Conservation (phyloP, 2,888 invertebrate species). For the Allygus modestus region DNA sequence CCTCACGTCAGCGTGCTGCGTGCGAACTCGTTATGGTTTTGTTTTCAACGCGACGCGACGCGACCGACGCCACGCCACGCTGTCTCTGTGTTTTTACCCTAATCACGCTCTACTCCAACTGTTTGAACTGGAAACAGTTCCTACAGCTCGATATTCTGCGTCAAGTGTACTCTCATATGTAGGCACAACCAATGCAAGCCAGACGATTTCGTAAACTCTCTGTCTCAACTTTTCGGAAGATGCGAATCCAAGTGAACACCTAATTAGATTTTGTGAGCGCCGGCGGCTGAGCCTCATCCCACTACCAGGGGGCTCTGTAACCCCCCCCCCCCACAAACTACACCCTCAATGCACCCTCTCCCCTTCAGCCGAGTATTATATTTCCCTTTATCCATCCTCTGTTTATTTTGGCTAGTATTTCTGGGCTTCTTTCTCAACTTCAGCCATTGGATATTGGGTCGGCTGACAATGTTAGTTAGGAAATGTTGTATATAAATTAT, state of each 20-base stretch:
- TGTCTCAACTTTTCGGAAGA: neutral
- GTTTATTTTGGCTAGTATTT: slow-evolving; percentile 7
- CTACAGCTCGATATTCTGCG: too few relatives aligned
- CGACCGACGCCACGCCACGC: too few relatives aligned
- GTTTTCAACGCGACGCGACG: too few relatives aligned
- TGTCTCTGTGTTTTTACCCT: too few relatives aligned
- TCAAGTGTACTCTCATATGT: too few relatives aligned
- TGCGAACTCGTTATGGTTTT: too few relatives aligned
- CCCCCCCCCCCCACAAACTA: neutral
- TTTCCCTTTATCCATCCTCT: slow-evolving; percentile 15
- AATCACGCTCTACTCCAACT: too few relatives aligned
- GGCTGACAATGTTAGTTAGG: too few relatives aligned
- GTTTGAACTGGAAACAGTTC: too few relatives aligned
- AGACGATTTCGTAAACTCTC: neutral
- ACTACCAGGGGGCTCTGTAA: neutral
- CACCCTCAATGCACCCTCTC: neutral
- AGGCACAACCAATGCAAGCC: too few relatives aligned
- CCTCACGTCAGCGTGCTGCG: too few relatives aligned
- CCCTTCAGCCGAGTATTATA: neutral
- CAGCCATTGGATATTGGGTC: neutral
- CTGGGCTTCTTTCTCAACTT: neutral
- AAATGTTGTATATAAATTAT: too few relatives aligned
- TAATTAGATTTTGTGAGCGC: neutral
- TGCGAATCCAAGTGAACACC: slow-evolving; percentile 11
- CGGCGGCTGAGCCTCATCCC: neutral